Conservation (phyloP, 2,113 vertebrate genomes). For the Origma solitaria region DNA sequence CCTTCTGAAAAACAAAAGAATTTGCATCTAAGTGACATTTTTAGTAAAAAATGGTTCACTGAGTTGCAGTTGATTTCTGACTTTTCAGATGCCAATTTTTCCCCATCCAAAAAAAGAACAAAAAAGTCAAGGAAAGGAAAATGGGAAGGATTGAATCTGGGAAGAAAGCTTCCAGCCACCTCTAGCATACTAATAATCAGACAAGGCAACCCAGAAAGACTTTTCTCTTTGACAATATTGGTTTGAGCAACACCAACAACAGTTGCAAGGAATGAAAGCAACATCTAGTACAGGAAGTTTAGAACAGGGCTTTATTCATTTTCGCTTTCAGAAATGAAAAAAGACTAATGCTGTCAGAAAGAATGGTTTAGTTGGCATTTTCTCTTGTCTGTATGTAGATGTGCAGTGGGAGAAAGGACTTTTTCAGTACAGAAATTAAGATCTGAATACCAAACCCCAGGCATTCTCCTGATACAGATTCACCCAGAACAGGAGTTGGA, state of each 20-base stretch:
- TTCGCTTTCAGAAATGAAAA: not conserved
- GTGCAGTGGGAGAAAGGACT: not conserved
- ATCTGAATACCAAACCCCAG: not conserved
- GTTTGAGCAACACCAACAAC: not conserved
- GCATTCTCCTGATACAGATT: not conserved
- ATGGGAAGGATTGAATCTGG: not conserved
- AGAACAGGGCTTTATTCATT: not conserved
- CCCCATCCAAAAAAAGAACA: not conserved
- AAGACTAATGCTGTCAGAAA: not conserved
- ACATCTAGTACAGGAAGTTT: not conserved
- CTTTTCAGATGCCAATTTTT: not conserved
- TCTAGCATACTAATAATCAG: not conserved
- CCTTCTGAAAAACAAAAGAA: not conserved
- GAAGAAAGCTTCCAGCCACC: not conserved
- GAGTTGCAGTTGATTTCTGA: not conserved
- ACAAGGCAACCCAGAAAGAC: not conserved
- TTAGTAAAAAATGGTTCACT: not conserved
- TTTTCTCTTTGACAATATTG: not conserved
- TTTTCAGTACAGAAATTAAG: not conserved
- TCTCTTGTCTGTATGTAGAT: not conserved
- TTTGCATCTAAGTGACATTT: not conserved
- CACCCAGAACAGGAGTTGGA: fast-evolving
- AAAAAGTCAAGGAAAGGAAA: not conserved
- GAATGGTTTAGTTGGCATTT: not conserved
- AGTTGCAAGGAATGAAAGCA: not conserved